phyloP scores from a whole-genome alignment of 2,113 vertebrate species.

The Chaetura pelagica region DNA sequence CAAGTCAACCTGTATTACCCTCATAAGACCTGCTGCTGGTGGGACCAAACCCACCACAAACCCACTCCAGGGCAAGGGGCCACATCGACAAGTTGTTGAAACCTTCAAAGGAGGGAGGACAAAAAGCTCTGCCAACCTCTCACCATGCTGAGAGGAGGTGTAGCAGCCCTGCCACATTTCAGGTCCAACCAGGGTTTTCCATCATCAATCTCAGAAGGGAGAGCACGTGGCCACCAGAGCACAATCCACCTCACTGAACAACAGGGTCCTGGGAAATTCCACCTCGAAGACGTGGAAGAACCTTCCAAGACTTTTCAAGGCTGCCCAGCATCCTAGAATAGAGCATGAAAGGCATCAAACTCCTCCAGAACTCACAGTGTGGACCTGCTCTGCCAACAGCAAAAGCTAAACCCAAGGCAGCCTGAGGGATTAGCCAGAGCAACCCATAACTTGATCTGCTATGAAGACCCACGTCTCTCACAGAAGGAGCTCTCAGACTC shows the following conservation, averaged over 20 bases:
- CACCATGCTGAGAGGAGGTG: not conserved
- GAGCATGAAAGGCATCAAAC: not conserved
- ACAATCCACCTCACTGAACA: not conserved
- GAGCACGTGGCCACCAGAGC: not conserved
- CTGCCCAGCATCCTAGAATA: not conserved
- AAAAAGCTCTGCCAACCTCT: not conserved
- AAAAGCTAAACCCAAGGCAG: not conserved
- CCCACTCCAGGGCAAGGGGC: not conserved
- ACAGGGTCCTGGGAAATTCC: not conserved
- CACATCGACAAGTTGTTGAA: not conserved
- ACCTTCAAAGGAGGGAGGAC: not conserved
- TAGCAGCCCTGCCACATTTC: not conserved
- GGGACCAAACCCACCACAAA: not conserved
- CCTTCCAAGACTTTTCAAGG: not conserved
- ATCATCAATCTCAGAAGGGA: not conserved
- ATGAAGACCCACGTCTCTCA: not conserved
- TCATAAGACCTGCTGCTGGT: not conserved
- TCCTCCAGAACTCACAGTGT: not conserved
- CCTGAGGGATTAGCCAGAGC: not conserved
- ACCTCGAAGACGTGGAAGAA: not conserved
- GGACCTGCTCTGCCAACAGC: not conserved
- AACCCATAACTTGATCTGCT: not conserved
- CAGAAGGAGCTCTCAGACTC: not conserved
- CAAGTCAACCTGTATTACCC: not conserved
- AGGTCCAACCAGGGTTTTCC: not conserved